Conservation (phyloP, 2,797 vertebrate genomes). For the Chelonia mydas region DNA sequence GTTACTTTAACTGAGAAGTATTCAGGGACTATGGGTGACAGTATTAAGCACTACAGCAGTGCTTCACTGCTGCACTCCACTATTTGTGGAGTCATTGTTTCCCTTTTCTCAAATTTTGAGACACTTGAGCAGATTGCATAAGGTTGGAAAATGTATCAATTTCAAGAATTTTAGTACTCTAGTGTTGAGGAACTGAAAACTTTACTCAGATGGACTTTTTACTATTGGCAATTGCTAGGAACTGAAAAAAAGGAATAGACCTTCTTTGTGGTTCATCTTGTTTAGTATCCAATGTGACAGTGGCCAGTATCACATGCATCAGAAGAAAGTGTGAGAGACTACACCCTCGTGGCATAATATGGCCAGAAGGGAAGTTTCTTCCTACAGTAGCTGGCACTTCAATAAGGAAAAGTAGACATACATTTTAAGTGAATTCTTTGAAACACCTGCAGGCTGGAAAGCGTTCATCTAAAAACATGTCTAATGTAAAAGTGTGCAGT, state of each 20-base stretch:
- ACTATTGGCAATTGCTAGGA: neutral
- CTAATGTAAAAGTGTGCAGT: neutral
- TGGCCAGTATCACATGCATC: neutral
- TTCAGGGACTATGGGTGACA: neutral
- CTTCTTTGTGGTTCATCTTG: neutral
- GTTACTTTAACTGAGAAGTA: neutral
- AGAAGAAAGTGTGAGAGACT: neutral
- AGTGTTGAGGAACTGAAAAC: neutral
- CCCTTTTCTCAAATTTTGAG: neutral
- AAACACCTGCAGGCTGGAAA: neutral
- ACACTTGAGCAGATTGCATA: neutral
- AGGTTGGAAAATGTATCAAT: neutral
- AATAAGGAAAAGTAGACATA: neutral
- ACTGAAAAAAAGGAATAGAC: neutral
- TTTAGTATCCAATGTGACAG: neutral
- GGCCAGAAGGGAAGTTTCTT: neutral
- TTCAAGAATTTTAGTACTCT: neutral
- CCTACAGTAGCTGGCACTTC: neutral
- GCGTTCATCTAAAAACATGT: neutral
- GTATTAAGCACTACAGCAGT: neutral
- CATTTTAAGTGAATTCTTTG: neutral
- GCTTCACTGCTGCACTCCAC: neutral
- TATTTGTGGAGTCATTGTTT: neutral
- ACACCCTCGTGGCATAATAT: neutral
- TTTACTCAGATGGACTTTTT: neutral